phyloP scores from a whole-genome alignment of 2,888 invertebrate genomes.

The Polylopha cassiicola region DNA sequence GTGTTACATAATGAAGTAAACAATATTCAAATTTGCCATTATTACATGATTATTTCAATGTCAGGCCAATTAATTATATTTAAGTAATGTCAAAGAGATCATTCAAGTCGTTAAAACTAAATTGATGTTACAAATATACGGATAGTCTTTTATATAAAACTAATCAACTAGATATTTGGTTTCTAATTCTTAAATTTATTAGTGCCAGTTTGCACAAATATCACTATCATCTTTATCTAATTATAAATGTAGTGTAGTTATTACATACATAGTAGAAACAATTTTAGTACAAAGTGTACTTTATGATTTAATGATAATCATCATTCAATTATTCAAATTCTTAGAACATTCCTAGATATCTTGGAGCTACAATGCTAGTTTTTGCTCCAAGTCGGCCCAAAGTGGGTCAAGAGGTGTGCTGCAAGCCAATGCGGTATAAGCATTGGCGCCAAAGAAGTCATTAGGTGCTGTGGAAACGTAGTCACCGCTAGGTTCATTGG shows the following conservation, averaged over 20 bases:
- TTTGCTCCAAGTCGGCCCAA: conserved; percentile 61
- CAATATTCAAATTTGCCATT: no score
- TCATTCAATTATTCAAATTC: conserved; percentile 19
- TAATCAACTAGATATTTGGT: no score
- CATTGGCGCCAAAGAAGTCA: no score
- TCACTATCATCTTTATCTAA: no score
- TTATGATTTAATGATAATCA: neutral
- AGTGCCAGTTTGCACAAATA: no score
- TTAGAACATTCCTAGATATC: conserved; percentile 23
- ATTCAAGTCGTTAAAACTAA: conserved; percentile 5
- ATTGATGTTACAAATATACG: conserved; percentile 4
- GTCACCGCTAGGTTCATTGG: conserved; percentile 21
- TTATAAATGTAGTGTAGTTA: no score
- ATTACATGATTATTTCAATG: neutral
- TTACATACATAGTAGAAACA: conserved; percentile 11
- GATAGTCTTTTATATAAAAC: conserved; percentile 16
- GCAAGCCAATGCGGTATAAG: no score
- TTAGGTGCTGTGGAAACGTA: no score
- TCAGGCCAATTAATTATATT: conserved; percentile 2
- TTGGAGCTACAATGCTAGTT: conserved; percentile 39
- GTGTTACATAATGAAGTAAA: no score
- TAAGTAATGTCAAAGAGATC: neutral
- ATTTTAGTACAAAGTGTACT: neutral
- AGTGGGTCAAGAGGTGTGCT: conserved; percentile 45
- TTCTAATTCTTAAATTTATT: no score